Conservation (phyloP, 2,888 invertebrate species). For the Linnaemya tessellans region DNA sequence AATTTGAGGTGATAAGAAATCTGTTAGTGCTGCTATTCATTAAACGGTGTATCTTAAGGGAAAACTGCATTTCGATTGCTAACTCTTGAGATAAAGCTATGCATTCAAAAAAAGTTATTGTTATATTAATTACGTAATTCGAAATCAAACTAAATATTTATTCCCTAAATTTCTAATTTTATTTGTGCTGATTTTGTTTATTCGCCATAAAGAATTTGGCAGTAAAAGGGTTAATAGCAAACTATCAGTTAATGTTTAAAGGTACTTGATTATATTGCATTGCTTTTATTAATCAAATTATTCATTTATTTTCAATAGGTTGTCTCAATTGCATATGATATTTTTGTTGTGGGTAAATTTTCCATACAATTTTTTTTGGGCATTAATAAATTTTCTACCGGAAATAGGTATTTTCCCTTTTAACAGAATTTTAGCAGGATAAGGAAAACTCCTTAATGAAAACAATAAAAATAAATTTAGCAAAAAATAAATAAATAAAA, state of each 20-base stretch:
- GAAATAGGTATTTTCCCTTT: background rate
- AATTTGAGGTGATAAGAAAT: slow-evolving; percentile 55
- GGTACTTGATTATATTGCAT: background rate
- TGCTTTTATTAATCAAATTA: background rate
- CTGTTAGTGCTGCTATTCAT: background rate
- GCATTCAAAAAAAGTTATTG: too few relatives aligned
- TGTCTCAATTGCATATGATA: too few relatives aligned
- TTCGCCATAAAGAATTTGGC: too few relatives aligned
- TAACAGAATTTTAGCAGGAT: too few relatives aligned
- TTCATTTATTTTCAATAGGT: background rate
- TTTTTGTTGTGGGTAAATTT: background rate
- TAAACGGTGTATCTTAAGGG: slow-evolving; percentile 24
- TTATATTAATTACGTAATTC: too few relatives aligned
- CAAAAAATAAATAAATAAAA: too few relatives aligned
- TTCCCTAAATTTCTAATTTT: too few relatives aligned
- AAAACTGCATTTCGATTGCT: slow-evolving; percentile 27
- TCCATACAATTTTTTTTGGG: background rate
- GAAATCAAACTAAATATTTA: too few relatives aligned
- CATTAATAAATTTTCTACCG: background rate
- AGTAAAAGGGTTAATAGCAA: background rate
- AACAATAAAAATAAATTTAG: too few relatives aligned
- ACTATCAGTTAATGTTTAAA: background rate
- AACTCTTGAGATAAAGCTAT: background rate
- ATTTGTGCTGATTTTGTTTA: too few relatives aligned
- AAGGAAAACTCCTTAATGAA: too few relatives aligned